Evolutionary conservation across 1,140 invertebrate genomes (phyloP), one percentile per base, ranked within the genome.

Genomic region (Drosophila takahashii): DNA sequence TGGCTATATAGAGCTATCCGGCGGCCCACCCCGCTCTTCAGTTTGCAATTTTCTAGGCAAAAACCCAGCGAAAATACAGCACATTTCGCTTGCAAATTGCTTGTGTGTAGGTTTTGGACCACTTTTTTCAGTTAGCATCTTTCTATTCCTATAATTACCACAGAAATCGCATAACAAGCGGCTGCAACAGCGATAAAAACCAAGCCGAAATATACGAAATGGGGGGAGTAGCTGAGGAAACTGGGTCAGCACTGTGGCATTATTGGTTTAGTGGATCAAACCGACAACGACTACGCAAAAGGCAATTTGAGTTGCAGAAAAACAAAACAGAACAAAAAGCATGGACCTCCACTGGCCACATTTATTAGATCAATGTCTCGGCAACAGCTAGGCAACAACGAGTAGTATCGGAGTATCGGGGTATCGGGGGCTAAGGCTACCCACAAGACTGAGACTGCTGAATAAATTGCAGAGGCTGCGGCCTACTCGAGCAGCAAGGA

Each of bases 231-330:
- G 6, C 34, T 44, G 44, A 37, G 16, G 42, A 72, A 81, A 77
- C 60, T 81, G 58, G 79, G 79, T 81, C 79, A 77, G 44, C 45
- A 61, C 39, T 66, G 56, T 47, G 56, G 73, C 72, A 65, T 67
- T 81, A 81, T 81, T 81, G 79, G 79, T 77, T 81, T 81, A 81
- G 79, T 81, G 79, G 79, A 81, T 81, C 79, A 81, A 61, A 52
- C 51, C 69, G 48, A 62, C 72, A 45, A 66, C 71, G 77, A 79
- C 71, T 73, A 78, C 75, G 77, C 77, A 79, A 78, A 77, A 79
- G 75, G 75, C 77, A 79, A 66, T 79, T 79, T 79, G 51, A 78
- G 61, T 75, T 66, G 72, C 45, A 54, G 61, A 57, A 22, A 22
- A 22, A 79, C 71, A 42, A 60, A 65, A 69, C 52, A 80, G 50